A percentile compares a stretch with the other conserved stretches of the same genome.
Conservation (phyloP, 1,140 invertebrate genomes). For the Nylanderia fulva region DNA sequence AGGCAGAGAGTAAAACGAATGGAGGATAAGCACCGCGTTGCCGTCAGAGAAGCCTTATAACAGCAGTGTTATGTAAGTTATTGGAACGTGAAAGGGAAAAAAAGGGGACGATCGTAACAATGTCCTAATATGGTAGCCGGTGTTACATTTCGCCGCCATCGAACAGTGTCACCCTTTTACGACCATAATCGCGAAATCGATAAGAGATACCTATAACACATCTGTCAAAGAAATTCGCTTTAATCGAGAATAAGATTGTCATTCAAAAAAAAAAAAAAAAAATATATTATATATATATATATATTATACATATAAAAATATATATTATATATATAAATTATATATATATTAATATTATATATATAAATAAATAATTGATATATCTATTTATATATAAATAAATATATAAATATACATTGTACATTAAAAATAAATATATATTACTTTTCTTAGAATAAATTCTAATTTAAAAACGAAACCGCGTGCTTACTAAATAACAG, state of each 20-base stretch:
- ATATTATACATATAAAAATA: too few species aligned
- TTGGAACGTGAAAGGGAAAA: constrained; percentile 39
- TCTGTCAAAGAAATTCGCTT: not conserved
- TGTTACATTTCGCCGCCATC: not conserved
- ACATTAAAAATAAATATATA: too few species aligned
- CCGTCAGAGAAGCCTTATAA: constrained; percentile 9
- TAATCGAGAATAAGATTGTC: not conserved
- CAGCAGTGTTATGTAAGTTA: constrained; percentile 37
- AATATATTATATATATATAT: too few species aligned
- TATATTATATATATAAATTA: too few species aligned
- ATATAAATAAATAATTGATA: too few species aligned
- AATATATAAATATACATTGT: too few species aligned
- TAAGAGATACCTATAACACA: constrained; percentile 12
- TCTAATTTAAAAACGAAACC: not conserved
- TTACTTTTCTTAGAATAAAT: not conserved
- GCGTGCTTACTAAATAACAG: not conserved
- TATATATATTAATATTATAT: too few species aligned
- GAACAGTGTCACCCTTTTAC: constrained; percentile 8
- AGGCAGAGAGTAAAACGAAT: not conserved
- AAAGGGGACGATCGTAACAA: constrained; percentile 32
- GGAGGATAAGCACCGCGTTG: not conserved
- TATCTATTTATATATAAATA: too few species aligned
- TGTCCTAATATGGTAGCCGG: constrained; percentile 22
- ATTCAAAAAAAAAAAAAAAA: not conserved
- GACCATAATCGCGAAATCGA: not conserved